phyloP scores from a whole-genome alignment of 2,113 vertebrate species.

The Onychorhynchus coronatus region DNA sequence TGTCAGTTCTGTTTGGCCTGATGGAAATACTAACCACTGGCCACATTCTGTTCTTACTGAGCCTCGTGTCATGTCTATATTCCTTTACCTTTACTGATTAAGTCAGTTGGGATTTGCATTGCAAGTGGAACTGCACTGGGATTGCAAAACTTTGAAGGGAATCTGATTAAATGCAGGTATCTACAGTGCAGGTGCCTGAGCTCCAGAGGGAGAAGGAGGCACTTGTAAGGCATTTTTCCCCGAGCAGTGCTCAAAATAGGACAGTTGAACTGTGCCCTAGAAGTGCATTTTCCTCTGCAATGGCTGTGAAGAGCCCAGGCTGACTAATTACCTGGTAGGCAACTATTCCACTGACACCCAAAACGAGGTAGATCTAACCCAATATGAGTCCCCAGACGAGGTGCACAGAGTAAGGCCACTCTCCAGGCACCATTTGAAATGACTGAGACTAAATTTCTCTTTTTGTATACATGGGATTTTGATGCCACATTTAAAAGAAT shows the following conservation, averaged over 20 bases:
- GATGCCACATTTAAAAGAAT: not conserved
- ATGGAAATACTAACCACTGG: not conserved
- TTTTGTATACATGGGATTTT: not conserved
- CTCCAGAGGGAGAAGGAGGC: not conserved
- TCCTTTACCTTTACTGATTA: not conserved
- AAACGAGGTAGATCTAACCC: not conserved
- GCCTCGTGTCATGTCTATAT: rapidly evolving
- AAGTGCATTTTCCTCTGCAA: not conserved
- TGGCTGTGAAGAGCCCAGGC: not conserved
- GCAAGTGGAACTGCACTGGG: not conserved
- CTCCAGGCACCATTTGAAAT: conserved; percentile 1
- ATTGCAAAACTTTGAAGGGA: not conserved
- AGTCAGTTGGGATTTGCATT: not conserved
- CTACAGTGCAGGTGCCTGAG: not conserved
- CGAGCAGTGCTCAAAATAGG: not conserved
- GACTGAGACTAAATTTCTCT: not conserved
- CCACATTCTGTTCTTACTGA: rapidly evolving
- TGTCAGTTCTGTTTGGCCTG: not conserved
- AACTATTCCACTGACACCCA: not conserved
- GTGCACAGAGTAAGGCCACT: not conserved
- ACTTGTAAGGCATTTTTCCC: not conserved
- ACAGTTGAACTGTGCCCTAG: conserved; percentile 18
- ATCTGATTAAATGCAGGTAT: not conserved
- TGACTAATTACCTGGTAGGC: conserved; percentile 6
- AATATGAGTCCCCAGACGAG: not conserved